Base-by-base conservation (phyloP, 2,113 vertebrate genomes). In the Sylvietta virens region DNA sequence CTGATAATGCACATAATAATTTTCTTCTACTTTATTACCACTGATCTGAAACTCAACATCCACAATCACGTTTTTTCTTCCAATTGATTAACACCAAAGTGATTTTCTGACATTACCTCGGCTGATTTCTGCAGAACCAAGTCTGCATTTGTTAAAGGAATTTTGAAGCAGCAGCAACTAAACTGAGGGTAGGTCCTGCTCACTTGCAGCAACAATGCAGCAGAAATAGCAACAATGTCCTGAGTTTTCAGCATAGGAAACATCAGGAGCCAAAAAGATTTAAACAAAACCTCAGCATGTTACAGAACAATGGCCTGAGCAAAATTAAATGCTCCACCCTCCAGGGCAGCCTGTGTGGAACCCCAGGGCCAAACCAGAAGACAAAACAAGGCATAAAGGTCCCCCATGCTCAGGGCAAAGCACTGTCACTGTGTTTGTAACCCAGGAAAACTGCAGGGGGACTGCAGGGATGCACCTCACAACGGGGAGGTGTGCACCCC, bases 21-120 rank as follows among this genome's bases (percentile, higher is more conserved):
- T 95, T 94, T 93, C 50, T 88, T 81, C 58, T 82, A 57, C 48
- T 96, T 95, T 86, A 91, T 94, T 96, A 91, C 61, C 39, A 33
- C 54, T 61, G 57, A 94, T 92, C 74, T 70, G 78, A 97, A 95
- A 81, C 26, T 13, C 35, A 92, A 92, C 53, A 80, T 81, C 74
- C 35, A 87, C 65, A 88, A 71, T 58, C 27, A 45, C 3, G 7
- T 20, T n/a, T 45, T 51, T 81, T 60, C 73, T 90, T 91, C 76
- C 74, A 56, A 39, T 3, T 61, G 19, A 90, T 35, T 62, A 83
- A 62, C 24, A 57, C 33, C 6, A 5, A 72, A 54, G n/a, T 51
- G 37, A 26, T 73, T 80, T 92, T 73, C 66, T 92, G 66, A 62
- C 47, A 44, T 40, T 62, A 72, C 22, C 67, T 86, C 4, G 10